Conservation (phyloP, 2,113 vertebrate genomes). For the Apteryx owenii region DNA sequence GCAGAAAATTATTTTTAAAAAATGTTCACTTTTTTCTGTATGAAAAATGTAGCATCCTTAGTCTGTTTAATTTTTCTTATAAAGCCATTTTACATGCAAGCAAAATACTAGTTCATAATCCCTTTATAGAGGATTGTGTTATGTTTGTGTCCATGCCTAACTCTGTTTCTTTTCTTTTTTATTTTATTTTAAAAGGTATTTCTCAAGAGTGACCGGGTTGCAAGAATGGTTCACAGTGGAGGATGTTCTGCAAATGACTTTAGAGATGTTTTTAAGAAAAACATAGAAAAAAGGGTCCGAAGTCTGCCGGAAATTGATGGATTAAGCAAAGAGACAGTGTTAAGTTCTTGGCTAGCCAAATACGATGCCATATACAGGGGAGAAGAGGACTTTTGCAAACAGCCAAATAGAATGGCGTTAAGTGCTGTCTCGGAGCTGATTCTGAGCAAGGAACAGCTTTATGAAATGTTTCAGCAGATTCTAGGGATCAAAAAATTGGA, state of each 20-base stretch:
- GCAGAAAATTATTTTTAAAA: neutral
- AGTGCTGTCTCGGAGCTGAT: slow-evolving; percentile 94
- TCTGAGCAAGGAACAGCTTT: slow-evolving; percentile 97
- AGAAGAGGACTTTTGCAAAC: slow-evolving; percentile 90
- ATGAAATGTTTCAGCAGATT: slow-evolving; percentile 98
- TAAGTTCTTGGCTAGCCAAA: slow-evolving; percentile 97
- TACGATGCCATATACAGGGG: slow-evolving; percentile 94
- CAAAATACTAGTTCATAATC: neutral
- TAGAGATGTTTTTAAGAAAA: slow-evolving; percentile 97
- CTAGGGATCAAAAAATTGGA: slow-evolving; percentile 93
- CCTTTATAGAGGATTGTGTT: neutral
- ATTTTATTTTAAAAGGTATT: slow-evolving; percentile 84
- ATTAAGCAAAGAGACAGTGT: slow-evolving; percentile 96
- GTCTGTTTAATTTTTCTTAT: neutral
- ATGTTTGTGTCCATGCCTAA: neutral
- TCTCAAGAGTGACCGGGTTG: slow-evolving; percentile 93
- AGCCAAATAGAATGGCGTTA: slow-evolving; percentile 85
- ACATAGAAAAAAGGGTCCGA: slow-evolving; percentile 94
- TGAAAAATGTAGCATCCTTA: neutral
- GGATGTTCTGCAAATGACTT: slow-evolving; percentile 95
- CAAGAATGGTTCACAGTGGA: slow-evolving; percentile 95
- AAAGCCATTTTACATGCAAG: neutral
- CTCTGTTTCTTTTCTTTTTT: neutral
- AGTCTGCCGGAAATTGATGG: slow-evolving; percentile 96
- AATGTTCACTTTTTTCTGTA: neutral